phyloP scores from a whole-genome alignment of 2,797 vertebrate species.

The Neosilurus hyrtlii region DNA sequence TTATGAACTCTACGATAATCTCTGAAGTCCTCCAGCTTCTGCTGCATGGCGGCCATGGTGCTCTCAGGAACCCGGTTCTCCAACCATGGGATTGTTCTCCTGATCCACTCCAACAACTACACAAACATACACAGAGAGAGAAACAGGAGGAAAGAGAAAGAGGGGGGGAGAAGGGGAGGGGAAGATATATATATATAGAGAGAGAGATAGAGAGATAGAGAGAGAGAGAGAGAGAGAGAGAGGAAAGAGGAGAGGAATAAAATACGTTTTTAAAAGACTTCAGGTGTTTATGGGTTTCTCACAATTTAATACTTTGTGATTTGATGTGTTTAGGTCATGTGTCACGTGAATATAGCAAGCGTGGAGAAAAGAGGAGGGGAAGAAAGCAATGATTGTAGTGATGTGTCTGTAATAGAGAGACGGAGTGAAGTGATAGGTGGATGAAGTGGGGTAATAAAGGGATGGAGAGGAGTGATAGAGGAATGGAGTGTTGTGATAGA shows the following conservation, averaged over 20 bases:
- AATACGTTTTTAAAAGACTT: neutral
- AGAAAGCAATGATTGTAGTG: neutral
- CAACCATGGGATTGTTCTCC: constrained; percentile 95
- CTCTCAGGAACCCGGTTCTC: constrained; percentile 93
- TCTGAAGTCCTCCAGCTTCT: constrained; percentile 94
- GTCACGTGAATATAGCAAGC: neutral
- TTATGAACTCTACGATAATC: constrained; percentile 96
- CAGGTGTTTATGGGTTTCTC: neutral
- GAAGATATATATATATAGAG: neutral
- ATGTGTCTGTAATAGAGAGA: neutral
- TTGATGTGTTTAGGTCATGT: neutral
- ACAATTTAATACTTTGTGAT: neutral
- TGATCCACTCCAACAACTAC: constrained; percentile 96
- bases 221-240: too few species aligned
- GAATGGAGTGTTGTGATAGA: too few species aligned
- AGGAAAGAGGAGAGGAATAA: neutral
- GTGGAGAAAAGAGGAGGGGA: neutral
- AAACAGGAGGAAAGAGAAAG: neutral
- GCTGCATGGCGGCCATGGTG: constrained; percentile 98
- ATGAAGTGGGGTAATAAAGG: neutral
- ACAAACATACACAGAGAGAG: neutral
- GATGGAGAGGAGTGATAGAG: constrained; percentile 16
- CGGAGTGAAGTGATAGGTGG: constrained; percentile 7
- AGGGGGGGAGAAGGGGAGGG: too few species aligned
- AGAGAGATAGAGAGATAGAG: neutral